phyloP scores from a whole-genome alignment of 2,113 vertebrate genomes.

The Cyprinus carpio region DNA sequence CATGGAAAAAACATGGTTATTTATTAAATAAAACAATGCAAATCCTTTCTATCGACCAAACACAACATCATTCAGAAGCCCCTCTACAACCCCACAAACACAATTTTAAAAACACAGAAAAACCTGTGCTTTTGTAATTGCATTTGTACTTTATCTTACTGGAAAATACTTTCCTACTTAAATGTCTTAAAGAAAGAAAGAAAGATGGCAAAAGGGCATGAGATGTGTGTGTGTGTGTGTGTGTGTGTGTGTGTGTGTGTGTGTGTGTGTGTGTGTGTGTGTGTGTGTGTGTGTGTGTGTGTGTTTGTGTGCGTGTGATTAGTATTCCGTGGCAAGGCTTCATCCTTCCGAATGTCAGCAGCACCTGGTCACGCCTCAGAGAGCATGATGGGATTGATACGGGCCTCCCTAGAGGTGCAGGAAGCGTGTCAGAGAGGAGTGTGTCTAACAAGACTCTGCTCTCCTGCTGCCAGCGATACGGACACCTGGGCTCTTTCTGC shows the following conservation, averaged over 20 bases:
- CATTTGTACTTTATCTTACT: background rate
- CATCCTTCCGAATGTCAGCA: slow-evolving; percentile 17
- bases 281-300: background rate
- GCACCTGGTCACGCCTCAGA: slow-evolving; percentile 41
- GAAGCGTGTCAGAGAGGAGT: slow-evolving; percentile 11
- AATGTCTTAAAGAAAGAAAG: background rate
- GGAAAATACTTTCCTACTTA: background rate
- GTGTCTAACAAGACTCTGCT: slow-evolving; percentile 20
- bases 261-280: background rate
- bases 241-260: background rate
- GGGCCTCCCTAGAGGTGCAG: slow-evolving; percentile 31
- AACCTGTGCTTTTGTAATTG: background rate
- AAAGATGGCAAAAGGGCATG: background rate
- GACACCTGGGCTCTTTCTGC: background rate
- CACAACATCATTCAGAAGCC: background rate
- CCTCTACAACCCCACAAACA: no score
- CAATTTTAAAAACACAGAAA: background rate
- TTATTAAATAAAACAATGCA: no score
- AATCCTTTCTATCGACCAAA: no score
- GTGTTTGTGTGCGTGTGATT: background rate
- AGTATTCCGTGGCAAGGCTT: background rate
- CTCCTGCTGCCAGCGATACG: background rate
- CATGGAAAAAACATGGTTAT: no score
- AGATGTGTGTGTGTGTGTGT: background rate
- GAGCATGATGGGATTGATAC: slow-evolving; percentile 38